phyloP scores from a whole-genome alignment of 2,888 invertebrate species.

The Stenolophus ochropezus region DNA sequence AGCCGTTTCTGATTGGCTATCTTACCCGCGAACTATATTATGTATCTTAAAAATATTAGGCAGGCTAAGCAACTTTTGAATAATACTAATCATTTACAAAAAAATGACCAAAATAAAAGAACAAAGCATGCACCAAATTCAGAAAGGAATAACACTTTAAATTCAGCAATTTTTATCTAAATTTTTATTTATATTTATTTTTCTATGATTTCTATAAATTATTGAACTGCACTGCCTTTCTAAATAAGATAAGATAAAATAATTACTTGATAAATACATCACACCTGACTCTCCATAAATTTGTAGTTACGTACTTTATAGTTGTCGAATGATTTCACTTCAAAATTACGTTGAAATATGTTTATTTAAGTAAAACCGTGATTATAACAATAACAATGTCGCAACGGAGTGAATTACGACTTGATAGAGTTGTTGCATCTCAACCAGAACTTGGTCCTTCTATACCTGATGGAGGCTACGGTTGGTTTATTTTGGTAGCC shows the following conservation, averaged over 20 bases:
- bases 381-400: conserved; percentile 11
- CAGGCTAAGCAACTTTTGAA: background rate
- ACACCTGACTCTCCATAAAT: conserved; percentile 7
- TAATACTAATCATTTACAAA: background rate
- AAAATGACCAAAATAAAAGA: background rate
- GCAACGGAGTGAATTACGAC: conserved; percentile 62
- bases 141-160: background rate
- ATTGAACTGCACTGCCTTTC: background rate
- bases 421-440: conserved; percentile 79
- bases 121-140: background rate
- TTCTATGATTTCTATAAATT: background rate
- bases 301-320: background rate
- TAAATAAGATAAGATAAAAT: conserved; percentile 29
- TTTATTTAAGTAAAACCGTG: background rate
- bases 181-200: conserved; percentile 11
- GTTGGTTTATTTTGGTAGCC: conserved; percentile 79
- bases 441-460: conserved; percentile 81
- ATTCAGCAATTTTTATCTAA: background rate
- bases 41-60: background rate
- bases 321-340: background rate
- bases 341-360: background rate
- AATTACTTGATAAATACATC: conserved; percentile 7
- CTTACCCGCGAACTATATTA: background rate
- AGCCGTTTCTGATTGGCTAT: background rate
- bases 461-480: conserved; percentile 81